A percentile compares a stretch with the other conserved stretches of the same genome.
These are phyloP conservation scores for Akabosia matsudoensis DNA, from an alignment of 1,140 invertebrate genomes.

Conservation along the genomic window DNA sequence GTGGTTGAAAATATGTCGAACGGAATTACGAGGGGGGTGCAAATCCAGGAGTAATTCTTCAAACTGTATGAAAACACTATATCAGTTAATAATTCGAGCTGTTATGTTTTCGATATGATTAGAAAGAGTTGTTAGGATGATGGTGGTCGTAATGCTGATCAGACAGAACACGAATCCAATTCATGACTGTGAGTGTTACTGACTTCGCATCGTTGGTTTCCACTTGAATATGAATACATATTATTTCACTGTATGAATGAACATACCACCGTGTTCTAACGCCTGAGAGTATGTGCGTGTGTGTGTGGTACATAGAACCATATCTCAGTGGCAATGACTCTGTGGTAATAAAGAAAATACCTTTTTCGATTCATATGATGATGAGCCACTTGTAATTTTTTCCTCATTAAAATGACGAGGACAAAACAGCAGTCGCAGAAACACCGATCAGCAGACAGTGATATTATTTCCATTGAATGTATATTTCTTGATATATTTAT, in stretches of 20 bases:
- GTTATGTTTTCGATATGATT: background rate
- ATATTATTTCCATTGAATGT: too few relatives aligned
- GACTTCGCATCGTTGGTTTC: background rate
- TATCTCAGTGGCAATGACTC: background rate
- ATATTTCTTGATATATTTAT: too few relatives aligned
- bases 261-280: too few relatives aligned
- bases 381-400: background rate
- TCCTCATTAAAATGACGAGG: background rate
- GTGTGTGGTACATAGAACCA: too few relatives aligned
- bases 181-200: background rate
- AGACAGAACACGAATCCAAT: conserved; percentile 10
- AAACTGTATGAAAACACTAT: too few relatives aligned
- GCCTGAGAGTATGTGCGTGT: background rate
- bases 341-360: background rate
- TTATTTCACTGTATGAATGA: background rate
- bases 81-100: background rate
- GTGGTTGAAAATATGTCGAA: too few relatives aligned
- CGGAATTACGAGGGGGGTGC: too few relatives aligned
- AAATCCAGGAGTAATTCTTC: too few relatives aligned
- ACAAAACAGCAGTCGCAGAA: background rate
- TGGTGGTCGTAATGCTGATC: background rate
- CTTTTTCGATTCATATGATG: background rate
- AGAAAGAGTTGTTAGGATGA: background rate
- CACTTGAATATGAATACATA: background rate
- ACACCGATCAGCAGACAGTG: background rate